Evolutionary conservation across 2,888 invertebrate genomes (phyloP).

Genomic region (Diarsia rubi): DNA sequence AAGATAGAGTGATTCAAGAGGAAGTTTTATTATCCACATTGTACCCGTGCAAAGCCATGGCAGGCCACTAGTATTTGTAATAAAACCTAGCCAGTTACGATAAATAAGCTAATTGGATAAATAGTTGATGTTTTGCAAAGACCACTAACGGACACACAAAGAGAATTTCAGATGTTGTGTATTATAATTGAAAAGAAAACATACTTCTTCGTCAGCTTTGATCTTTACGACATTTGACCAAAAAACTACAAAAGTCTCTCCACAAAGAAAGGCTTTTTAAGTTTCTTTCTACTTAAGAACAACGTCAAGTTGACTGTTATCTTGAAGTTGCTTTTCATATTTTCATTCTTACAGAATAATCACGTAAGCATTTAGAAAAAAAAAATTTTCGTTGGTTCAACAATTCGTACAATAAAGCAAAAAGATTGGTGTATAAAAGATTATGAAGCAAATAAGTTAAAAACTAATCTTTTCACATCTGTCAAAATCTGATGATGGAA

Average conservation of each 20-base stretch:
- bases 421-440: not conserved
- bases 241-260: not conserved
- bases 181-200: not conserved
- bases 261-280: not conserved
- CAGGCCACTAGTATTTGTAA: not conserved
- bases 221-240: not conserved
- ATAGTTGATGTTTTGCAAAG: not conserved
- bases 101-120: not conserved
- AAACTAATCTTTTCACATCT: no score
- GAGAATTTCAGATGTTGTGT: not conserved
- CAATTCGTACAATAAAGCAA: not conserved
- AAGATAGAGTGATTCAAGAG: no score
- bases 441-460: no score
- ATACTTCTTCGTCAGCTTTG: not conserved
- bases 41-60: no score
- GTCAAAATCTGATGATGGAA: no score
- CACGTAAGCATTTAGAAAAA: not conserved
- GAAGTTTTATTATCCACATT: no score
- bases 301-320: not conserved
- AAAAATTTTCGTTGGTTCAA: not conserved
- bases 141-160: not conserved
- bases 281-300: not conserved
- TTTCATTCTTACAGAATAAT: not conserved
- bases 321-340: not conserved
- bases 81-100: not conserved